Evolutionary conservation across 2,113 vertebrate genomes (phyloP).

Genomic region (Oxyura jamaicensis): DNA sequence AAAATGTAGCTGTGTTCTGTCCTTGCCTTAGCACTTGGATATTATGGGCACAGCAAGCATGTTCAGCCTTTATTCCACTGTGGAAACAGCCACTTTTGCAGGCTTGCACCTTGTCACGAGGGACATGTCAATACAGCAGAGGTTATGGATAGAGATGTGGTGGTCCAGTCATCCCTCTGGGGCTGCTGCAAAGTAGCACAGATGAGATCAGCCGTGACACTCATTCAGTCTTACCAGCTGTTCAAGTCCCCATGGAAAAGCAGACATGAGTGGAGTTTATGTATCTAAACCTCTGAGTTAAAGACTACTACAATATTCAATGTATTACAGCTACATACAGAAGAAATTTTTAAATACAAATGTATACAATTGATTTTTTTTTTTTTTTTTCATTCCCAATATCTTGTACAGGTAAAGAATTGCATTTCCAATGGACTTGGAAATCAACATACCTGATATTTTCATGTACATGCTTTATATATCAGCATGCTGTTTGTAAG

Average conservation of each 20-base stretch:
- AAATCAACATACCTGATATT: background rate
- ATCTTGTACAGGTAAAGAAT: background rate
- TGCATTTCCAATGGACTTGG: background rate
- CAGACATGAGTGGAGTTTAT: background rate
- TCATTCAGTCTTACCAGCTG: background rate
- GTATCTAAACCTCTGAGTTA: background rate
- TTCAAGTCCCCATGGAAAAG: background rate
- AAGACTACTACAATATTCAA: background rate
- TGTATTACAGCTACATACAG: background rate
- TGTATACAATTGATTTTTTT: background rate
- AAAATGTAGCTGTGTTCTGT: background rate
- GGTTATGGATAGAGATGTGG: background rate
- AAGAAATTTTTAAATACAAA: background rate
- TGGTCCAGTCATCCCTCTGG: fast-evolving
- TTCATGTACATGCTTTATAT: background rate
- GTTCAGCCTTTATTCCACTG: background rate
- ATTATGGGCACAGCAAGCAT: background rate
- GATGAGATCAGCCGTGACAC: background rate
- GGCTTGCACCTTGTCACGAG: background rate
- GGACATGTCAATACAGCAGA: background rate
- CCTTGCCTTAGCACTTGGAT: background rate
- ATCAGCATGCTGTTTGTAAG: background rate
- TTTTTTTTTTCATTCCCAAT: background rate
- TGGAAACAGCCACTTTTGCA: background rate
- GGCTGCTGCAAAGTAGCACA: background rate